Percentiles rank a stretch among this genome's conserved stretches.
These are phyloP conservation scores for Crenuchus spilurus DNA, from an alignment of 2,797 vertebrate species.

Conservation along the genomic window DNA sequence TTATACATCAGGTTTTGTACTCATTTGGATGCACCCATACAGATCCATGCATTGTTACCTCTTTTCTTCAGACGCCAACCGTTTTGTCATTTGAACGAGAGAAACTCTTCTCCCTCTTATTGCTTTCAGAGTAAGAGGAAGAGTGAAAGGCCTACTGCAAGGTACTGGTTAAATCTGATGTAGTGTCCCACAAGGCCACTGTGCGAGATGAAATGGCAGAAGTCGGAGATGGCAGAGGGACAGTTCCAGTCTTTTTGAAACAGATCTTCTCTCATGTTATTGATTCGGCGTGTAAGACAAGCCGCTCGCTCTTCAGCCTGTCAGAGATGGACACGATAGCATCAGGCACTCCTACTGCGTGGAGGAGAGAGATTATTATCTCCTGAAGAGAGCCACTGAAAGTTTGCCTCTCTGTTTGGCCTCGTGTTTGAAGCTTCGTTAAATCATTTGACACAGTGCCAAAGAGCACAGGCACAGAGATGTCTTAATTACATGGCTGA, in stretches of 20 bases:
- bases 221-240: conserved; percentile 43
- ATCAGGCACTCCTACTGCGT: conserved; percentile 34
- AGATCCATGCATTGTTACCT: too few relatives aligned
- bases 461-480: neutral
- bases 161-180: neutral
- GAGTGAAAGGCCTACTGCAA: neutral
- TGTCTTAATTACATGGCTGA: conserved; percentile 39
- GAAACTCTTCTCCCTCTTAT: too few relatives aligned
- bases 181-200: conserved; percentile 10
- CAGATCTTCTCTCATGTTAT: conserved; percentile 54
- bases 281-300: conserved; percentile 62
- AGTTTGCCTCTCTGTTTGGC: conserved; percentile 41
- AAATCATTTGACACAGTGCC: conserved; percentile 33
- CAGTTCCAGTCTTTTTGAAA: conserved; percentile 42
- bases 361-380: conserved; percentile 50
- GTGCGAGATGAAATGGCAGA: conserved; percentile 43
- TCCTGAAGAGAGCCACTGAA: conserved; percentile 29
- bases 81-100: too few relatives aligned
- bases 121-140: neutral
- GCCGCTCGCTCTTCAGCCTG: conserved; percentile 55
- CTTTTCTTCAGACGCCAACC: too few relatives aligned
- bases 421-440: conserved; percentile 10
- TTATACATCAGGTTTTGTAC: too few relatives aligned
- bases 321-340: conserved; percentile 61
- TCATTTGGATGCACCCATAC: too few relatives aligned